These are phyloP conservation scores for Drosophila infuscata DNA, from an alignment of 2,888 invertebrate species.

Conservation along the genomic window DNA sequence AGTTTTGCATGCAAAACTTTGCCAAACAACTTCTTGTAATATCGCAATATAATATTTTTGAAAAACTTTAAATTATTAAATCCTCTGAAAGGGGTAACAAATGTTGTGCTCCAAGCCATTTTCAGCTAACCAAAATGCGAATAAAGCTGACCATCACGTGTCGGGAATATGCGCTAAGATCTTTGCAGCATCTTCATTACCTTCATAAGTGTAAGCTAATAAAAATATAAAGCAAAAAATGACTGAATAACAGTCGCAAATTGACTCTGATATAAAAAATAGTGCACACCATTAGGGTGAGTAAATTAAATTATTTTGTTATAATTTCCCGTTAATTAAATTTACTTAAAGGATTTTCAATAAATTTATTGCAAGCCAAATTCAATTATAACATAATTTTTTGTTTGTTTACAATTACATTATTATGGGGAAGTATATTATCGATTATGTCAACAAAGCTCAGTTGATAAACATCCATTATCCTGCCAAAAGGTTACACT, in stretches of 20 bases:
- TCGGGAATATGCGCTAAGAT: background rate
- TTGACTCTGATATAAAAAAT: background rate
- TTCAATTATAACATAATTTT: background rate
- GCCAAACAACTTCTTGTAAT: constrained; percentile 11
- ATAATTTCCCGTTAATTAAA: background rate
- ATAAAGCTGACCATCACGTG: background rate
- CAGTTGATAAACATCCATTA: background rate
- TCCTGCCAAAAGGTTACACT: background rate
- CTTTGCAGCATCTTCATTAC: background rate
- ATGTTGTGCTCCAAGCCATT: background rate
- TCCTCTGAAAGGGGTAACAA: background rate
- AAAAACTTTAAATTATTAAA: constrained; percentile 6
- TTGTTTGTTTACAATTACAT: background rate
- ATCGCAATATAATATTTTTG: constrained; percentile 7
- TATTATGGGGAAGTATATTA: background rate
- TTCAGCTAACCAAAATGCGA: no score
- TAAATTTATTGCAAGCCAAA: background rate
- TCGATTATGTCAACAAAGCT: background rate
- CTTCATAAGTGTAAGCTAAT: background rate
- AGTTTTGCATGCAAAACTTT: constrained; percentile 22
- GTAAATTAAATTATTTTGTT: background rate
- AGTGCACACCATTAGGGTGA: background rate
- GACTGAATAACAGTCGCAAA: no score
- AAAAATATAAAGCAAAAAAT: background rate
- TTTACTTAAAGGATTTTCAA: background rate